Percentiles rank a stretch among this genome's conserved stretches.
phyloP scores from a whole-genome alignment of 2,888 invertebrate species.

The Pseudococcus viburni region DNA sequence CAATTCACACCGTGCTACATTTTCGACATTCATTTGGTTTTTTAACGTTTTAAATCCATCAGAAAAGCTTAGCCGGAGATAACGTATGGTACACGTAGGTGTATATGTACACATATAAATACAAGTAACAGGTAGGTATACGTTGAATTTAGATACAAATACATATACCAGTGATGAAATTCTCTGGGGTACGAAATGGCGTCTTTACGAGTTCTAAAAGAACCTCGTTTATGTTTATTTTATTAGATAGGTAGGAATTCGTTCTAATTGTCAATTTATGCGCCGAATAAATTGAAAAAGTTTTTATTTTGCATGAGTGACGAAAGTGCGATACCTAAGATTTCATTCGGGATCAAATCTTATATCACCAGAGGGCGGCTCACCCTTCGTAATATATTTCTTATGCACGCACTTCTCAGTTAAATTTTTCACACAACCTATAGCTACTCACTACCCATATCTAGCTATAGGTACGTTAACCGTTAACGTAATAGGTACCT shows the following conservation, averaged over 20 bases:
- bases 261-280: slow-evolving; percentile 44
- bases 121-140: not conserved
- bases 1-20: too few relatives aligned
- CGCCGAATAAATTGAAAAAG: slow-evolving; percentile 3
- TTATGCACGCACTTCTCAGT: too few relatives aligned
- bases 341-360: not conserved
- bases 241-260: slow-evolving; percentile 38
- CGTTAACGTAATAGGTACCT: too few relatives aligned
- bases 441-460: too few relatives aligned
- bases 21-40: not conserved
- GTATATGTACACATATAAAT: not conserved
- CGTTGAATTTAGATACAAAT: slow-evolving; percentile 10
- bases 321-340: slow-evolving; percentile 1
- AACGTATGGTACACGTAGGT: too few relatives aligned
- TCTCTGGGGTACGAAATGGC: slow-evolving; percentile 7
- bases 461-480: too few relatives aligned
- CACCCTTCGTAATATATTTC: too few relatives aligned
- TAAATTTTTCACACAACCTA: too few relatives aligned
- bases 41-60: slow-evolving; percentile 10
- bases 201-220: slow-evolving; percentile 27
- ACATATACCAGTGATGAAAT: slow-evolving; percentile 23
- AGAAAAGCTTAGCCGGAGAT: not conserved
- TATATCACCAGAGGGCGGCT: too few relatives aligned
- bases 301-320: slow-evolving; percentile 42
- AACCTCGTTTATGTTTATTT: slow-evolving; percentile 42